phyloP scores from a whole-genome alignment of 2,888 invertebrate genomes.

The Ligdia adustata region DNA sequence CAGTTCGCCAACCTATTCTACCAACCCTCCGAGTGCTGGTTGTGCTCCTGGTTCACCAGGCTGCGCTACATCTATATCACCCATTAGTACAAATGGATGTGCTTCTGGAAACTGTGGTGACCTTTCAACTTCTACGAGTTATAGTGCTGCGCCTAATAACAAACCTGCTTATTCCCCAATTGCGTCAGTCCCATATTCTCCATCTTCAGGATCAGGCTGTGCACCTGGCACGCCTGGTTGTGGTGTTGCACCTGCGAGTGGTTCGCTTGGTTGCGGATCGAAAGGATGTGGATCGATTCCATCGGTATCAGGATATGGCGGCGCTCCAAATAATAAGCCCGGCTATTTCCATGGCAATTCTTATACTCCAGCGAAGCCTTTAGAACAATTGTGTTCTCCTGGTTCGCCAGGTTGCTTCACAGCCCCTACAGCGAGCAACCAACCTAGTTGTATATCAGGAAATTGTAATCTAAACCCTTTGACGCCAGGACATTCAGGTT shows the following conservation, averaged over 20 bases:
- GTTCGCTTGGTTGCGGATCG: conserved; percentile 1
- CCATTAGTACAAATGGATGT: neutral
- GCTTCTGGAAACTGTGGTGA: conserved; percentile 1
- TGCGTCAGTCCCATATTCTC: neutral
- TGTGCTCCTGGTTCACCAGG: conserved; percentile 20
- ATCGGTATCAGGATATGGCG: neutral
- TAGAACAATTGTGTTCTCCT: conserved; percentile 6
- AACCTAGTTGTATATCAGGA: conserved; percentile 8
- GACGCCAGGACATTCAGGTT: neutral
- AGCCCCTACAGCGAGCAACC: neutral
- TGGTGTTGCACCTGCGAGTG: neutral
- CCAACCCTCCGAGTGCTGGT: conserved; percentile 2
- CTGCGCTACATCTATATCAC: neutral
- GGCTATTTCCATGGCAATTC: conserved; percentile 5
- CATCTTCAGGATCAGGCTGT: conserved; percentile 3
- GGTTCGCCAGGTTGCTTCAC: conserved; percentile 12
- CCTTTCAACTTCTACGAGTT: neutral
- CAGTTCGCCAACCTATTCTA: conserved; percentile 4
- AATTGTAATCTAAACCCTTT: conserved; percentile 1
- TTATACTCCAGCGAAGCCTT: neutral
- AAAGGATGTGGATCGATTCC: conserved; percentile 3
- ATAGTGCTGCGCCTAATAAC: neutral
- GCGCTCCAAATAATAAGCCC: conserved; percentile 5
- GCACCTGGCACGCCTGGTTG: conserved; percentile 13
- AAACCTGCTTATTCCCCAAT: neutral